A percentile compares a stretch with the other conserved stretches of the same genome.
Evolutionary conservation across 2,888 invertebrate genomes (phyloP).

Genomic region (Pseudococcus viburni): DNA sequence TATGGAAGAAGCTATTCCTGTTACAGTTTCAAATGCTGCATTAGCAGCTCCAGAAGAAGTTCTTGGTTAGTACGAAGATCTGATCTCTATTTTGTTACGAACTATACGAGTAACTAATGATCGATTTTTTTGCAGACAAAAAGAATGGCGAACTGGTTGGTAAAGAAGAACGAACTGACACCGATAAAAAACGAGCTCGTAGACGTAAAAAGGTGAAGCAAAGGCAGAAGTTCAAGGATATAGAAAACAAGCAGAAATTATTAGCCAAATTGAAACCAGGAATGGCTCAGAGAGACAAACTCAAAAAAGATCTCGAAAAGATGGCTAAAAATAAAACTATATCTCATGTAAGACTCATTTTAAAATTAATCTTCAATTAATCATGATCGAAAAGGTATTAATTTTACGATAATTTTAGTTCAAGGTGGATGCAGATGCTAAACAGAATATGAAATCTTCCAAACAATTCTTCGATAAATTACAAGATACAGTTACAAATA

Average conservation of each 20-base stretch:
- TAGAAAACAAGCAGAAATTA: constrained; percentile 73
- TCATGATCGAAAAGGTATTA: constrained; percentile 67
- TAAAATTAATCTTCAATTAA: constrained; percentile 68
- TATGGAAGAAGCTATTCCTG: constrained; percentile 96
- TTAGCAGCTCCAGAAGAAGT: constrained; percentile 95
- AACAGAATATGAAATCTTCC: constrained; percentile 79
- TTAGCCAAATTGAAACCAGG: constrained; percentile 69
- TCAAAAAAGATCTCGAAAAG: constrained; percentile 39
- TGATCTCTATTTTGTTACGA: too few species aligned
- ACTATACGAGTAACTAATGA: neutral
- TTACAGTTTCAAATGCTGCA: constrained; percentile 86
- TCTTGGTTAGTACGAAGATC: constrained; percentile 73
- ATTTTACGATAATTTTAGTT: constrained; percentile 70
- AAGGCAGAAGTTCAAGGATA: constrained; percentile 72
- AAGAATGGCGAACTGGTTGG: constrained; percentile 76
- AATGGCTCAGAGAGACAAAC: constrained; percentile 59
- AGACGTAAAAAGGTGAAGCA: constrained; percentile 89
- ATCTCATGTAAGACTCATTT: constrained; percentile 72
- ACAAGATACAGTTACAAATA: constrained; percentile 76
- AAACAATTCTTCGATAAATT: constrained; percentile 89
- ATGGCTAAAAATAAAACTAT: constrained; percentile 49
- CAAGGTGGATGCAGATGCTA: constrained; percentile 72
- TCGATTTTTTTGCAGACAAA: constrained; percentile 70
- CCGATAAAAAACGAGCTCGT: constrained; percentile 91
- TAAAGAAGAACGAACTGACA: constrained; percentile 84